Percentiles rank a stretch among this genome's conserved stretches.
These are phyloP conservation scores for Sporophila hypoxantha DNA, from an alignment of 2,113 vertebrate species.

Conservation along the genomic window DNA sequence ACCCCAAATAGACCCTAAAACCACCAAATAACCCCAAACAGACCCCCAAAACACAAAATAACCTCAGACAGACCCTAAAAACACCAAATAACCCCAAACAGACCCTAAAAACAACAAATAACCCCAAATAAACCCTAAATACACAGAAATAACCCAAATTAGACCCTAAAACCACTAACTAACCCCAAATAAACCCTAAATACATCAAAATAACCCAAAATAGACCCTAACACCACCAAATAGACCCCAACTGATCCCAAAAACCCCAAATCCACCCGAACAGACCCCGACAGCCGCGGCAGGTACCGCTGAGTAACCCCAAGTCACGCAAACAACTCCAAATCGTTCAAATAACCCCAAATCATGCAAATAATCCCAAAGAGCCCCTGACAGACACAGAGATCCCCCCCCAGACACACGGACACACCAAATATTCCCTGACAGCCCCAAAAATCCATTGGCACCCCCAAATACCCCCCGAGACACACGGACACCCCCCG, in stretches of 20 bases:
- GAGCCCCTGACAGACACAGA: rapidly evolving
- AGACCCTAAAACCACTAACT: rapidly evolving
- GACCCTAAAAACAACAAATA: too few species aligned
- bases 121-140: too few species aligned
- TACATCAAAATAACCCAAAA: too few species aligned
- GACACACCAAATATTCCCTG: too few species aligned
- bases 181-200: neutral
- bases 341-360: too few species aligned
- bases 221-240: neutral
- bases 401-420: too few species aligned
- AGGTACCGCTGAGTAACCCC: neutral
- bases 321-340: neutral
- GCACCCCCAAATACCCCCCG: neutral
- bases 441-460: neutral
- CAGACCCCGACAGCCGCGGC: neutral
- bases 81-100: too few species aligned
- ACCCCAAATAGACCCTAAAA: too few species aligned
- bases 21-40: too few species aligned
- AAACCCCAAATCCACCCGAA: neutral
- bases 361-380: neutral
- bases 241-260: neutral
- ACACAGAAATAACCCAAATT: neutral
- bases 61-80: too few species aligned
- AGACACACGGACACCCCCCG: too few species aligned
- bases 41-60: too few species aligned